Evolutionary conservation across 1,140 invertebrate genomes (phyloP).

Genomic region (Hylyphantes graminicola): DNA sequence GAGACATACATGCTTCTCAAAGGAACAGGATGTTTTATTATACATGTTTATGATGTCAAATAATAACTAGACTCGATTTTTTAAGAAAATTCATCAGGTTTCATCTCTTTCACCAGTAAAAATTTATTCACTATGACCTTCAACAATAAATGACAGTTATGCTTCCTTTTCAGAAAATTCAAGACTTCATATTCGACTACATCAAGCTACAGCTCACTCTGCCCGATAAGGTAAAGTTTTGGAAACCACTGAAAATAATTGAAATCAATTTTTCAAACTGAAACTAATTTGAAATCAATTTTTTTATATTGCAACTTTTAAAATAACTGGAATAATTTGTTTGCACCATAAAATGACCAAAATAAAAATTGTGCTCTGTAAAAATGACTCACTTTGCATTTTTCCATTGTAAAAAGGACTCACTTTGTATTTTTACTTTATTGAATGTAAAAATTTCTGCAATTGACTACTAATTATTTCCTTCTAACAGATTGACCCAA

Average conservation of each 20-base stretch:
- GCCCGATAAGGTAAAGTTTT: conserved; percentile 81
- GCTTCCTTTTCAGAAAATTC: conserved; percentile 80
- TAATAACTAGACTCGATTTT: too few species aligned
- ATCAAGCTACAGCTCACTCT: conserved; percentile 91
- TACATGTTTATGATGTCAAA: too few species aligned
- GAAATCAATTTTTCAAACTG: neutral
- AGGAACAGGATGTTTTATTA: too few species aligned
- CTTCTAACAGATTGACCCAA: conserved; percentile 81
- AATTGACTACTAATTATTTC: neutral
- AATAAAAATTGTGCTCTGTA: neutral
- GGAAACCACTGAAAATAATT: neutral
- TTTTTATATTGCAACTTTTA: neutral
- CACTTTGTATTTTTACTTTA: too few species aligned
- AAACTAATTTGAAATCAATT: neutral
- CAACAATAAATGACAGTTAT: neutral
- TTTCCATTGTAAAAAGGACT: too few species aligned
- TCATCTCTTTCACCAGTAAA: too few species aligned
- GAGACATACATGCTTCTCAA: too few species aligned
- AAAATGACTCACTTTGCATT: too few species aligned
- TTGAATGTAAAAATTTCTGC: neutral
- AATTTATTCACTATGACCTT: too few species aligned
- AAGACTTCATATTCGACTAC: conserved; percentile 93
- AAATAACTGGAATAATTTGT: too few species aligned
- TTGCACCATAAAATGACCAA: neutral
- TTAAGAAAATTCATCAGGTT: too few species aligned